Base-by-base conservation (phyloP, 2,113 vertebrate genomes). In the Reinhardtius hippoglossoides region DNA sequence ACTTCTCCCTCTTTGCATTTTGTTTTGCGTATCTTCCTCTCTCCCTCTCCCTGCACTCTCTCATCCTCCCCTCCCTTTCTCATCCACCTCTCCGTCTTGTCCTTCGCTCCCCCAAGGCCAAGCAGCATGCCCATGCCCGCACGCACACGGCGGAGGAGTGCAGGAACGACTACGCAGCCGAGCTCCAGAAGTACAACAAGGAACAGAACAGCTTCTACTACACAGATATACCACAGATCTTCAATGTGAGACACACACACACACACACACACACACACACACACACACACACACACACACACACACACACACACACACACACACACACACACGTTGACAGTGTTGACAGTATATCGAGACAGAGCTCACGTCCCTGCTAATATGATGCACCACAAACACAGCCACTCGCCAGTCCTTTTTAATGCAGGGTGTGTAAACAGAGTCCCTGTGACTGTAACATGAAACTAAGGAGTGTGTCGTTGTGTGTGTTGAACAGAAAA, bases 171-270 rank as follows among this genome's bases (percentile, higher is more conserved):
- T 97, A 97, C 0, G 96, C 96, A 0, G 90, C 94, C 6, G 92
- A 94, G 55, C 94, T 97, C 0, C 96, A 97, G 92, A 96, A 94
- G 52, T 96, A 94, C 91, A 97, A 97, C 92, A 94, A 94, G 24
- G 96, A 97, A 16, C 96, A 97, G 83, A 95, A 95, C 67, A 54
- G 61, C 69, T 94, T 93, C 85, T 97, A 97, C 75, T 95, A 95
- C 78, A 67, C 91, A 0, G 95, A 97, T 71, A 95, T 96, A 80
- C 95, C 96, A 1, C 90, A 94, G 57, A 93, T 95, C 73, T 96
- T 95, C 59, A 96, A 96, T 12, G 96, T 96, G 87, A 95, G 95
- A 31, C 20, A 4, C 62, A 5, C 62, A 46, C 69, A 66, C 62
- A 60, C n/a, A n/a, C n/a, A n/a, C n/a, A n/a, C n/a, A n/a, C n/a